Evolutionary conservation across 1,140 invertebrate species (phyloP).

Genomic region (Caenorhabditis inopinata): DNA sequence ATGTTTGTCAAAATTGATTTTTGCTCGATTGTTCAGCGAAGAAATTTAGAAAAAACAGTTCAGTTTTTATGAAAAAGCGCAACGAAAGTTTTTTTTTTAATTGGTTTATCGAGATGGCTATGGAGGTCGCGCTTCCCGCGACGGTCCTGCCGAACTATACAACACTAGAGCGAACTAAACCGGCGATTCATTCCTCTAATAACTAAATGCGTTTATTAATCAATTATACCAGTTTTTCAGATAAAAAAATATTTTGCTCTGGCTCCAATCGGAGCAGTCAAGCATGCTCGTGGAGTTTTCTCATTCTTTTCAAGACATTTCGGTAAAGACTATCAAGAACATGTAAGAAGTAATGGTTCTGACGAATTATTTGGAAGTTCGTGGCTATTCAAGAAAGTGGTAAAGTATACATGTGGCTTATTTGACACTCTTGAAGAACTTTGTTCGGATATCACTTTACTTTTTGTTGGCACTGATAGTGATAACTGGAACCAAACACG

Average conservation of each 20-base stretch:
- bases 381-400: slow-evolving; percentile 33
- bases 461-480: slow-evolving; percentile 38
- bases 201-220: too few species aligned
- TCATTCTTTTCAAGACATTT: slow-evolving; percentile 19
- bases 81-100: too few species aligned
- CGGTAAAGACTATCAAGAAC: slow-evolving; percentile 1
- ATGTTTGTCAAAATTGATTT: too few species aligned
- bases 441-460: slow-evolving; percentile 39
- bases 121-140: too few species aligned
- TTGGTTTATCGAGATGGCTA: too few species aligned
- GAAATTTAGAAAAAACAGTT: too few species aligned
- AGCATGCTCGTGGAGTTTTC: slow-evolving; percentile 49
- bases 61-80: too few species aligned
- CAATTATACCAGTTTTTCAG: slow-evolving; percentile 45
- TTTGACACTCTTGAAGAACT: slow-evolving; percentile 12
- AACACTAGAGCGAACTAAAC: too few species aligned
- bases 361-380: slow-evolving; percentile 40
- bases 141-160: too few species aligned
- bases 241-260: slow-evolving; percentile 62
- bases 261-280: slow-evolving; percentile 56
- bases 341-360: slow-evolving; percentile 5
- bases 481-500: slow-evolving; percentile 17
- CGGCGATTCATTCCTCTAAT: too few species aligned
- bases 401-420: slow-evolving; percentile 24
- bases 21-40: too few species aligned